Evolutionary conservation across 1,140 invertebrate genomes (phyloP).

Genomic region (Aphaenogaster floridana): DNA sequence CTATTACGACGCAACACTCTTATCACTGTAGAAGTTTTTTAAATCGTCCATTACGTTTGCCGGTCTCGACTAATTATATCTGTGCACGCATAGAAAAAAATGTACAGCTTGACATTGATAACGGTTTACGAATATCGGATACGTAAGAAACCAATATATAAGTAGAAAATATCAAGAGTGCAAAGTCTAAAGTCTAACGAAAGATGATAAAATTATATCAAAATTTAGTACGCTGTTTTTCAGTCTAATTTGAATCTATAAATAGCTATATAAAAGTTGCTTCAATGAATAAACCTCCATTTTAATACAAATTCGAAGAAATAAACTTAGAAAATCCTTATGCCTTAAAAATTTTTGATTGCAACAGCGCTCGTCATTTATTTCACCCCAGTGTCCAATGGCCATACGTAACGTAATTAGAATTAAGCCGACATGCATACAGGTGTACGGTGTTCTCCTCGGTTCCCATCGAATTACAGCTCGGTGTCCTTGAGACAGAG

Average conservation of each 20-base stretch:
- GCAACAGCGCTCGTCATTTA: neutral
- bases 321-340: neutral
- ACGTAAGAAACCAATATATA: neutral
- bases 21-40: constrained; percentile 20
- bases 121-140: constrained; percentile 4
- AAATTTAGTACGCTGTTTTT: neutral
- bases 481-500: constrained; percentile 43
- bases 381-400: neutral
- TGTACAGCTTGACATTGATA: neutral
- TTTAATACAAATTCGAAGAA: neutral
- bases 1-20: neutral
- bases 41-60: neutral
- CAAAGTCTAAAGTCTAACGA: neutral
- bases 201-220: neutral
- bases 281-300: neutral
- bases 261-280: neutral
- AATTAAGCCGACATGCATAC: constrained; percentile 23
- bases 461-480: constrained; percentile 28
- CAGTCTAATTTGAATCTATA: neutral
- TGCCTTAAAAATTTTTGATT: neutral
- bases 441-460: neutral
- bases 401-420: neutral
- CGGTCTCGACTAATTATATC: neutral
- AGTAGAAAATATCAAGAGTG: neutral
- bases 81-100: neutral